Percentiles rank a stretch among this genome's conserved stretches.
Conservation (phyloP, 1,140 invertebrate genomes). For the Schlechtendalia chinensis region DNA sequence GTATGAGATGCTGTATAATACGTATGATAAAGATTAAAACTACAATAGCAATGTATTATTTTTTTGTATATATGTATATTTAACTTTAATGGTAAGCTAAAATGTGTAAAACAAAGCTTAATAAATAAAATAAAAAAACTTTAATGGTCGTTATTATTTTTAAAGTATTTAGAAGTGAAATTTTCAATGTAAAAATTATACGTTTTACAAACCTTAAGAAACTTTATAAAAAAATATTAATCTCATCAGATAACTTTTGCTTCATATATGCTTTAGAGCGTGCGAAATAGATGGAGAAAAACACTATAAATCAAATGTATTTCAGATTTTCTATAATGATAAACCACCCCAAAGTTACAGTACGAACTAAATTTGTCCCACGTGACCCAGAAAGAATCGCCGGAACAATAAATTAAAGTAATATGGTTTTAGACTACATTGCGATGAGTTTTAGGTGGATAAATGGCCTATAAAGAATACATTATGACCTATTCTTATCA, state of each 20-base stretch:
- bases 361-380: constrained; percentile 33
- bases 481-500: constrained; percentile 26
- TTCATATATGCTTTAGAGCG: constrained; percentile 30
- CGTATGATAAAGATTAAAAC: too few species aligned
- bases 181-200: not conserved
- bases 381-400: constrained; percentile 25
- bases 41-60: too few species aligned
- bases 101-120: too few species aligned
- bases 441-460: constrained; percentile 37
- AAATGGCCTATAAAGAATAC: constrained; percentile 36
- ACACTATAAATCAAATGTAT: constrained; percentile 22
- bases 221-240: constrained; percentile 36
- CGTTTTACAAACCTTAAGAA: not conserved
- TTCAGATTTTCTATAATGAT: constrained; percentile 37
- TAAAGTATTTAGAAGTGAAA: constrained; percentile 19
- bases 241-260: constrained; percentile 27
- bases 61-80: too few species aligned
- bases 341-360: constrained; percentile 31
- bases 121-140: too few species aligned
- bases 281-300: constrained; percentile 33
- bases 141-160: not conserved
- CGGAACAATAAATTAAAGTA: constrained; percentile 44
- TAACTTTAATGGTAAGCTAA: too few species aligned
- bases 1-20: too few species aligned
- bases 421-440: constrained; percentile 37